Evolutionary conservation across 2,113 vertebrate genomes (phyloP).

Genomic region (Alces alces): DNA sequence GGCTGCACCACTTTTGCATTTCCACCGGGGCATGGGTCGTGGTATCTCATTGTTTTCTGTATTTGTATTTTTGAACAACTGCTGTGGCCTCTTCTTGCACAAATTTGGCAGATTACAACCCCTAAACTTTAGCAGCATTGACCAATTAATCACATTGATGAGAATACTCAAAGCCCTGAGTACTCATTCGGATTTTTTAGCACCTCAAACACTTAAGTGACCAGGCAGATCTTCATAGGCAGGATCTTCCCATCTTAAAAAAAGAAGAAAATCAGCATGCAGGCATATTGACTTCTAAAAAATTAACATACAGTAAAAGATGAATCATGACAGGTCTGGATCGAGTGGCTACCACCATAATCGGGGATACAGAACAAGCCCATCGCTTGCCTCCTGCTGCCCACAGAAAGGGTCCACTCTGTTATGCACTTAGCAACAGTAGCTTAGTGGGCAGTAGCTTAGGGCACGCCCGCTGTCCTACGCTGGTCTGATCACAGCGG

Average conservation of each 20-base stretch:
- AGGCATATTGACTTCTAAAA: neutral
- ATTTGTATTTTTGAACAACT: neutral
- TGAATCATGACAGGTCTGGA: neutral
- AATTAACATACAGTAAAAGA: neutral
- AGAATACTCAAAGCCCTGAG: neutral
- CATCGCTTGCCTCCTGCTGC: neutral
- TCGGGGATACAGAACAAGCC: neutral
- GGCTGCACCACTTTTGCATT: neutral
- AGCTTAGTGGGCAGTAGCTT: neutral
- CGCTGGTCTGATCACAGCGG: neutral
- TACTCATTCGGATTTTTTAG: neutral
- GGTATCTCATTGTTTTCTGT: neutral
- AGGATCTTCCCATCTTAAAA: neutral
- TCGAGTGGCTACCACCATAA: too few relatives aligned
- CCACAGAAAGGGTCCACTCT: neutral
- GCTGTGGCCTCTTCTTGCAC: neutral
- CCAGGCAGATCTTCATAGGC: neutral
- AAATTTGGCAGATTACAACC: neutral
- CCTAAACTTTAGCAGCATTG: neutral
- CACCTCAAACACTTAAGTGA: neutral
- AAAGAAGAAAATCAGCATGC: neutral
- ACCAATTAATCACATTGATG: neutral
- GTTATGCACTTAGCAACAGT: rapidly evolving
- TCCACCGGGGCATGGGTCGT: rapidly evolving
- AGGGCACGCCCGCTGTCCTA: neutral